A percentile compares a stretch with the other conserved stretches of the same genome.
Evolutionary conservation across 2,888 invertebrate genomes (phyloP).

Genomic region (Dolichopus griseipennis): DNA sequence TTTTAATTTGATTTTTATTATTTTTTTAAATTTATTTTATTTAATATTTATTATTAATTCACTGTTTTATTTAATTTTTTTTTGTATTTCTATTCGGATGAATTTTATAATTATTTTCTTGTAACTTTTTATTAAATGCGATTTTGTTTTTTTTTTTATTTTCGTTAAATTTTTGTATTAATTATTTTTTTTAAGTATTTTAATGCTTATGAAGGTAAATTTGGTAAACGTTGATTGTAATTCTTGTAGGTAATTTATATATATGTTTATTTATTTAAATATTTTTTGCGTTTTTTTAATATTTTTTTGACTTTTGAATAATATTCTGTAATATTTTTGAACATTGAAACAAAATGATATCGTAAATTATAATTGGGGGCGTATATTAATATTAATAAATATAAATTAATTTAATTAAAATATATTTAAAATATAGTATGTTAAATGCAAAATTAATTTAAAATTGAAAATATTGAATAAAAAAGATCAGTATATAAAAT

Average conservation of each 20-base stretch:
- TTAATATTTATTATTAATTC: not conserved
- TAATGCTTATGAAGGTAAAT: not conserved
- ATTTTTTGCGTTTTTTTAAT: not conserved
- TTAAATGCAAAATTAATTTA: too few species aligned
- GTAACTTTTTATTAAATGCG: constrained; percentile 1
- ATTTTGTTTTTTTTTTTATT: not conserved
- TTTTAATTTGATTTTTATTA: not conserved
- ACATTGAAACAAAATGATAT: too few species aligned
- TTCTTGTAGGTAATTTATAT: not conserved
- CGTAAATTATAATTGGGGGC: too few species aligned
- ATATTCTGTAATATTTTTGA: not conserved
- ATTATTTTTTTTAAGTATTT: not conserved
- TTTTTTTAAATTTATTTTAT: not conserved
- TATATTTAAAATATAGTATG: too few species aligned
- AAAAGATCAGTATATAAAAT: too few species aligned
- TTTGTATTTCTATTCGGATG: not conserved
- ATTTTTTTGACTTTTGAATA: not conserved
- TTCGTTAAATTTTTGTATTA: not conserved
- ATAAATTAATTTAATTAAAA: too few species aligned
- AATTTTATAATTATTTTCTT: not conserved
- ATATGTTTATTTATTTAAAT: not conserved
- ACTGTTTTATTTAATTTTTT: not conserved
- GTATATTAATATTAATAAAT: too few species aligned
- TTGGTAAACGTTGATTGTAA: not conserved
- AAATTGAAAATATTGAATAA: too few species aligned